A percentile compares a stretch with the other conserved stretches of the same genome.
Evolutionary conservation across 2,797 vertebrate genomes (phyloP).

Genomic region (Leontocebus nigricollis): DNA sequence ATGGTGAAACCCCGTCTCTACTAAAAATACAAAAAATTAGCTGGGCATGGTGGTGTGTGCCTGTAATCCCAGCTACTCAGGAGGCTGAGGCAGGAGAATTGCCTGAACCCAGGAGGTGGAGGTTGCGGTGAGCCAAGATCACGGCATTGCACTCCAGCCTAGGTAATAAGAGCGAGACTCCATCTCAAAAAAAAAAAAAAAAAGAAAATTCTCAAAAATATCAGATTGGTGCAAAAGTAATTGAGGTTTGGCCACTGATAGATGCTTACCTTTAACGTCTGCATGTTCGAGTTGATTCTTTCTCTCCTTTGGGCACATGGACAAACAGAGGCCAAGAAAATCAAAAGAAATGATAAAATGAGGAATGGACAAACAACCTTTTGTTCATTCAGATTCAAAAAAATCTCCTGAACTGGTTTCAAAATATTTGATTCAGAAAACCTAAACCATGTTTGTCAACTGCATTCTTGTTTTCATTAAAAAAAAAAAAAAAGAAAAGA

Average conservation of each 20-base stretch:
- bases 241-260: neutral
- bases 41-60: too few species aligned
- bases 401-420: constrained; percentile 14
- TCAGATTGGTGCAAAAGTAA: neutral
- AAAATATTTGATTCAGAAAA: constrained; percentile 66
- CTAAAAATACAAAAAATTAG: too few species aligned
- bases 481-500: neutral
- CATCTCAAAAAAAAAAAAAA: too few species aligned
- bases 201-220: neutral
- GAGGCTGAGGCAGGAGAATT: too few species aligned
- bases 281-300: neutral
- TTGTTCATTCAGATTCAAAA: constrained; percentile 26
- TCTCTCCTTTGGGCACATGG: neutral
- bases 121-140: too few species aligned
- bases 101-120: too few species aligned
- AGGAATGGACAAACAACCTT: neutral
- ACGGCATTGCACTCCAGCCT: too few species aligned
- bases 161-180: too few species aligned
- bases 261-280: neutral
- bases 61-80: too few species aligned
- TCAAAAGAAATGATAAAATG: neutral
- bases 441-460: constrained; percentile 49
- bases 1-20: too few species aligned
- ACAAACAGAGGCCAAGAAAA: neutral
- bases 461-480: constrained; percentile 35